phyloP scores from a whole-genome alignment of 2,113 vertebrate genomes.

The Brachionichthys hirsutus region DNA sequence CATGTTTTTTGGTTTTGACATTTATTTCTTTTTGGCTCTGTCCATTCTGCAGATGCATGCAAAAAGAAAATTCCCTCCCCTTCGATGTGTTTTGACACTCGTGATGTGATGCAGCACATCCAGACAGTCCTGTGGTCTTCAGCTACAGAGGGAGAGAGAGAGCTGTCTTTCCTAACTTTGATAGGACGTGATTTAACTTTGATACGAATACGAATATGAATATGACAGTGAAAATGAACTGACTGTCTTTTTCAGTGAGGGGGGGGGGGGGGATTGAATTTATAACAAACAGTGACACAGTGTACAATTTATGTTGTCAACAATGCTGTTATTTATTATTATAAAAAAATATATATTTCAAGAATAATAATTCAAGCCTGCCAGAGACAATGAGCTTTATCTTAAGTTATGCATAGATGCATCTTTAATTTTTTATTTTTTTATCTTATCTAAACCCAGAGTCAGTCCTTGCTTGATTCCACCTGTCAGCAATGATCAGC shows the following conservation, averaged over 20 bases:
- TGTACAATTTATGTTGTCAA: slow-evolving; percentile 32
- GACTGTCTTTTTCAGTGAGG: slow-evolving; percentile 50
- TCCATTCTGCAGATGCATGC: slow-evolving; percentile 47
- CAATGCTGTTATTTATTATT: slow-evolving; percentile 8
- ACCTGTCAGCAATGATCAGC: slow-evolving; percentile 82
- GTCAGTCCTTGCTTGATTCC: slow-evolving; percentile 76
- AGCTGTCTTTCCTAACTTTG: slow-evolving; percentile 67
- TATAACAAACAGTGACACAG: slow-evolving; percentile 51
- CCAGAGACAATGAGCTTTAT: slow-evolving; percentile 49
- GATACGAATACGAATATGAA: slow-evolving; percentile 58
- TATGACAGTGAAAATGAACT: slow-evolving; percentile 59
- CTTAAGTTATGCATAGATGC: slow-evolving; percentile 51
- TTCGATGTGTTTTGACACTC: slow-evolving; percentile 60
- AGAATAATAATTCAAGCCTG: slow-evolving; percentile 34
- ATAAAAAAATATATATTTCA: slow-evolving; percentile 33
- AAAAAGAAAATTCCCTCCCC: slow-evolving; percentile 39
- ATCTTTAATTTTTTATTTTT: too few relatives aligned
- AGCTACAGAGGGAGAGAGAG: slow-evolving; percentile 36
- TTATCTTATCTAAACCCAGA: slow-evolving; percentile 31
- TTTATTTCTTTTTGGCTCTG: neutral
- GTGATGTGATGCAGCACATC: slow-evolving; percentile 55
- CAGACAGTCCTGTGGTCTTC: slow-evolving; percentile 59
- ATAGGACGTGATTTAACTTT: slow-evolving; percentile 42
- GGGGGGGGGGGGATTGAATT: slow-evolving; percentile 32
- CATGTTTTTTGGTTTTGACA: too few relatives aligned